Base-by-base conservation (phyloP, 1,140 invertebrate genomes). In the Acromyrmex heyeri region DNA sequence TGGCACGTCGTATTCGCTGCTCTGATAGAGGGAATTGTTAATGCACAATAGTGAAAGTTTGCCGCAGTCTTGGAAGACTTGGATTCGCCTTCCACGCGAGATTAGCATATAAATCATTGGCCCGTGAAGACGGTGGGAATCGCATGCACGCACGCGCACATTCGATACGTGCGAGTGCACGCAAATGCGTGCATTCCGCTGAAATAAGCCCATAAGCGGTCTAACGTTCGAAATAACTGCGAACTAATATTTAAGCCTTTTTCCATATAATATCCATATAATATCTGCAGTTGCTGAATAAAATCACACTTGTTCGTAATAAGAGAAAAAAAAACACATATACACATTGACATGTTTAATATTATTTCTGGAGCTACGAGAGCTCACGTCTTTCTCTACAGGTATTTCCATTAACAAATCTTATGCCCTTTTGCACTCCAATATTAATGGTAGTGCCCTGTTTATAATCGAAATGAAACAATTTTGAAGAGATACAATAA, bases 31-130 rank as follows among this genome's bases (percentile, higher is more conserved):
- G 53, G 50, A 77, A 34, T 79, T 10, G 27, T 72, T 30, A 57
- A 34, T 67, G 30, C 65, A 18, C 61, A 44, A 69, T 30, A 62
- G 86, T 82, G 76, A 90, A 90, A 90, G 88, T 90, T 85, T 65
- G 18, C 48, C 48, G 27, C 14, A 77, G 57, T 64, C 53, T 61
- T 8, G 27, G 34, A 57, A 72, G 81, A 72, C 57, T 69, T 55
- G 34, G 85, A 50, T 78, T 88, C 62, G 70, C 83, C 48, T 65
- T 91, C 67, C 75, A 70, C 16, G 21, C 38, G 57, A 34, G 85
- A 91, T 91, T 90, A 88, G 85, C 79, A 88, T 91, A 91, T 87
- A 91, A 91, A 91, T 90, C 90, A 88, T 90, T 65, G 86, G 88
- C 55, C 83, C 70, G 86, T 89, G 76, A 91, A 90, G 67, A 85